A percentile compares a stretch with the other conserved stretches of the same genome.
Evolutionary conservation across 2,797 vertebrate genomes (phyloP).

Genomic region (Lacerta viridis): DNA sequence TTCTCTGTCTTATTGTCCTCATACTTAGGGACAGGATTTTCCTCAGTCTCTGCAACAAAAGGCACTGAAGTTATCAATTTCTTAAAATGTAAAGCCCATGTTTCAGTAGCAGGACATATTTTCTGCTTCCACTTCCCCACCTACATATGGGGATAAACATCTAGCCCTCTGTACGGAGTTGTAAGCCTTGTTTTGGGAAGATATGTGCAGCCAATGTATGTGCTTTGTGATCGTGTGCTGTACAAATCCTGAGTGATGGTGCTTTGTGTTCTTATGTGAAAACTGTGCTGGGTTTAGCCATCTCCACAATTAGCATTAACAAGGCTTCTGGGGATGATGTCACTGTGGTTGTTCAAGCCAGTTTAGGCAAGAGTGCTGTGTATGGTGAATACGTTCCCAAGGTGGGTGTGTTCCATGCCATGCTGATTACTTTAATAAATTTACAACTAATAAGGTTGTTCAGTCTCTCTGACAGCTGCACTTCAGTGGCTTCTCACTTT

Average conservation of each 20-base stretch:
- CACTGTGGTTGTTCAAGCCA: constrained; percentile 16
- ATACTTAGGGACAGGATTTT: not conserved
- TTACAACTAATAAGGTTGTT: constrained; percentile 55
- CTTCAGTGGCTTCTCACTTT: not conserved
- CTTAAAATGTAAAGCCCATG: not conserved
- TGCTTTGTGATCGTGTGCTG: not conserved
- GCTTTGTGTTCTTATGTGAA: not conserved
- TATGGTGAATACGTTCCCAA: constrained; percentile 39
- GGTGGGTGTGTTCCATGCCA: constrained; percentile 23
- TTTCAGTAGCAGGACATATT: not conserved
- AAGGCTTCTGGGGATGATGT: constrained; percentile 51
- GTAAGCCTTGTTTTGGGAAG: not conserved
- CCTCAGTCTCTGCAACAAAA: not conserved
- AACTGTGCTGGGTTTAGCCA: constrained; percentile 1
- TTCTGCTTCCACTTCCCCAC: not conserved
- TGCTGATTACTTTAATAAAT: constrained; percentile 17
- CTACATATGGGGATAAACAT: not conserved
- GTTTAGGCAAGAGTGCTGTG: constrained; percentile 6
- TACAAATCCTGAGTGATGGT: not conserved
- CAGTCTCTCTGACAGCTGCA: not conserved
- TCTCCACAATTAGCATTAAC: constrained; percentile 34
- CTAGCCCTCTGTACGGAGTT: too few relatives aligned
- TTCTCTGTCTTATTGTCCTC: too few relatives aligned
- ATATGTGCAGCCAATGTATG: too few relatives aligned
- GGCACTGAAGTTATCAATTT: not conserved